phyloP scores from a whole-genome alignment of 2,113 vertebrate genomes.

The Sebastes fasciatus region DNA sequence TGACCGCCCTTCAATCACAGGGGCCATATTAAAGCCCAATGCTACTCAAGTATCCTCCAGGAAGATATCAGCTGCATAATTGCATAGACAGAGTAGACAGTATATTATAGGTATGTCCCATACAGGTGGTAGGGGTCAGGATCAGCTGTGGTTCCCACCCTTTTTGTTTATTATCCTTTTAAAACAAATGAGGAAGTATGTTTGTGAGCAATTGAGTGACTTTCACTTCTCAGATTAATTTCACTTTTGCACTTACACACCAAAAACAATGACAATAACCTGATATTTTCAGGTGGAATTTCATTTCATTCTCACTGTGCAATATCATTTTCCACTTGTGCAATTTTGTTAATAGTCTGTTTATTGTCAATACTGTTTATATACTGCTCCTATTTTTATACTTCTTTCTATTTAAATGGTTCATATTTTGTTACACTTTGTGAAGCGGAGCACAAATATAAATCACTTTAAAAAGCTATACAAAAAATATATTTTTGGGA shows the following conservation, averaged over 20 bases:
- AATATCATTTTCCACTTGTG: too few species aligned
- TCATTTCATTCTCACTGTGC: too few species aligned
- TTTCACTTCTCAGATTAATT: neutral
- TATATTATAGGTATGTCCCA: neutral
- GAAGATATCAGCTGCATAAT: conserved; percentile 19
- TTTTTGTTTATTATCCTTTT: neutral
- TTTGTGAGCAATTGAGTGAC: neutral
- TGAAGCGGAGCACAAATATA: too few species aligned
- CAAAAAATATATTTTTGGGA: too few species aligned
- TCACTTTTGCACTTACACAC: neutral
- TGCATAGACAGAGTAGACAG: conserved; percentile 10
- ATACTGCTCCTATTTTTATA: too few species aligned
- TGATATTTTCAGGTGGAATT: too few species aligned
- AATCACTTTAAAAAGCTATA: too few species aligned
- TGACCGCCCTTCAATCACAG: conserved; percentile 1
- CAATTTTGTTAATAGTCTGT: too few species aligned
- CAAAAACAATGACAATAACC: too few species aligned
- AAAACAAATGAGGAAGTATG: neutral
- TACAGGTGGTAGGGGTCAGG: neutral
- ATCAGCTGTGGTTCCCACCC: neutral
- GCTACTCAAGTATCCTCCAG: conserved; percentile 3
- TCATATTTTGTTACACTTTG: too few species aligned
- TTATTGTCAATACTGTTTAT: too few species aligned
- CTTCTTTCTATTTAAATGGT: too few species aligned
- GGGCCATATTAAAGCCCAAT: neutral